Base-by-base conservation (phyloP, 2,113 vertebrate species). In the Danionella cerebrum region DNA sequence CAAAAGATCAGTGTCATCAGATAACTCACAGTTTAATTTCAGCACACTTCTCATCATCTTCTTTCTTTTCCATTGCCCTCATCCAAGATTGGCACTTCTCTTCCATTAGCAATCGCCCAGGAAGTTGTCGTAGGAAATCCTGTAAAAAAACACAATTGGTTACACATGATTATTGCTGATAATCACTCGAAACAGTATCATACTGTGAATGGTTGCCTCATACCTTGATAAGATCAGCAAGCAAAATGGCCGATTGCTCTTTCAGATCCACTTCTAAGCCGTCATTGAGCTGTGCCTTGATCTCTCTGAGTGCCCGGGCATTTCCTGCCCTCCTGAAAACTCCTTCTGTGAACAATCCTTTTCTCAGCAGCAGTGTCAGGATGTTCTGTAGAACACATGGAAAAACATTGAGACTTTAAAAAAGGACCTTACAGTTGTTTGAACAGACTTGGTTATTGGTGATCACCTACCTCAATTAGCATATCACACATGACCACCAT, bases 261-360 rank as follows among this genome's bases (percentile, higher is more conserved):
- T 81, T 75, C 62, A 91, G 74, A 50, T 85, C 81, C 59, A 93
- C 77, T 0, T 66, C 4, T 8, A 11, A 13, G 14, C 90, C 85
- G 1, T 77, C 75, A 58, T 89, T 91, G 22, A 94, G 85, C 9
- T 89, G 86, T 2, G 90, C 90, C 73, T 89, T 92, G 67, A 91
- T 72, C 57, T 92, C 90, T 33, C 88, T 92, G 2, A 89, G 83
- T 60, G 84, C 83, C 57, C 87, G 90, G 60, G 90, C 89, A 0
- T 86, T 94, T 47, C 89, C 90, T 25, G 89, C 84, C 76, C 86
- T 94, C 76, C 92, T 83, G 79, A 94, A 94, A 78, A 94, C 84
- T 11, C 92, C 90, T 78, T 91, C 89, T 0, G 87, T 87, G 7
- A 78, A 72, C 41, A 86, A 86, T 35, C 90, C 92, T 74, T 89